Conservation (phyloP, 1,140 invertebrate genomes). For the Solenopsis fugax region DNA sequence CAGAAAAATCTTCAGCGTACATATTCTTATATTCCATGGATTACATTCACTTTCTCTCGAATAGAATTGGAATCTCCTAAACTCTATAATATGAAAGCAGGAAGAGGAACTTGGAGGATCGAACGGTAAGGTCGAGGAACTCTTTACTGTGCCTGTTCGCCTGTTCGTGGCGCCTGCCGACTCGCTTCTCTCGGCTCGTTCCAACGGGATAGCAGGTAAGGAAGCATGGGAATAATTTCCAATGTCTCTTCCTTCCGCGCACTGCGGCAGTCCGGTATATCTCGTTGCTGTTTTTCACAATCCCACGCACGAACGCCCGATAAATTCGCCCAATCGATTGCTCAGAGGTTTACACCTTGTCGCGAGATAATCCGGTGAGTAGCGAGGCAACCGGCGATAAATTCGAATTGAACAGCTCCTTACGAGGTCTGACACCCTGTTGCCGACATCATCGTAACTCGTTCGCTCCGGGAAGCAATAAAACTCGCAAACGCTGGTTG, state of each 20-base stretch:
- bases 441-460: slow-evolving; percentile 47
- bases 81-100: slow-evolving; percentile 2
- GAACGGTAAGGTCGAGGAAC: slow-evolving; percentile 64
- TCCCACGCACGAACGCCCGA: slow-evolving; percentile 19
- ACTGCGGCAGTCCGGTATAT: slow-evolving; percentile 14
- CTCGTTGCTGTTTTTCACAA: slow-evolving; percentile 25
- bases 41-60: slow-evolving; percentile 7
- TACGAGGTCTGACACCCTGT: slow-evolving; percentile 44
- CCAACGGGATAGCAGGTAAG: slow-evolving; percentile 41
- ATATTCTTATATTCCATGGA: neutral
- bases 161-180: slow-evolving; percentile 43
- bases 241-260: neutral
- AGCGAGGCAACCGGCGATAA: slow-evolving; percentile 66
- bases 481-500: slow-evolving; percentile 6
- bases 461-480: slow-evolving; percentile 35
- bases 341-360: slow-evolving; percentile 35
- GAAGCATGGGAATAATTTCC: slow-evolving; percentile 11
- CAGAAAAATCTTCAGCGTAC: neutral
- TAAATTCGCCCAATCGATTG: slow-evolving; percentile 60
- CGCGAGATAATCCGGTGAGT: slow-evolving; percentile 66
- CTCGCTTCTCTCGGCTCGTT: slow-evolving; percentile 37
- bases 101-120: slow-evolving; percentile 51
- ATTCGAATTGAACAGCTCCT: slow-evolving; percentile 22
- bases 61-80: neutral
- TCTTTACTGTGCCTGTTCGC: slow-evolving; percentile 46